Evolutionary conservation across 2,888 invertebrate genomes (phyloP), one percentile per base, ranked within the genome.

Genomic region (Melolontha melolontha): DNA sequence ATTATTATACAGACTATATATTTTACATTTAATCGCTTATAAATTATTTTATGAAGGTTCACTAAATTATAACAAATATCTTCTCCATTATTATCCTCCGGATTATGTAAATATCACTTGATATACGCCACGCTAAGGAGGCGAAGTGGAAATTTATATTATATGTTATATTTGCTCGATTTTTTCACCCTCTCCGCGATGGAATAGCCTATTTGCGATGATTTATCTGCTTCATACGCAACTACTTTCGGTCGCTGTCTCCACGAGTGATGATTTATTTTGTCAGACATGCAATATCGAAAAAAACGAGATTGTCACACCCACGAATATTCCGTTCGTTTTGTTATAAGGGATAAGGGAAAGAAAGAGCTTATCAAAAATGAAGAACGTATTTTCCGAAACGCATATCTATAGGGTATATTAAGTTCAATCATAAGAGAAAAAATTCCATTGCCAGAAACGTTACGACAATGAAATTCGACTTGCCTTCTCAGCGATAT

Each of bases 161-260:
- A 34, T 34, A 34, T 54, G 40, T 54, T 40, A 54, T 54, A 54
- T 54, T 54, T 54, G 54, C 40, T 54, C 54, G 54, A 54, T 54
- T 54, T 54, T 54, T 54, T 54, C 40, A 6, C 40, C 54, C 54
- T 54, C 54, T 54, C 54, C 39, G 16, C 54, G 54, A 54, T 40
- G 54, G 40, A 54, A 54, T 54, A 54, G 54, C 54, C 54, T 54
- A 54, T 54, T 54, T 54, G 54, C 54, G 54, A 54, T 54, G 54
- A 54, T 54, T 54, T 54, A 54, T 54, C 40, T 54, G 54, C 54
- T 54, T 54, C 54, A 54, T 54, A 40, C 54, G 54, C 54, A 54
- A 54, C 54, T 54, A 54, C 54, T 54, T 54, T 54, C 54, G 54
- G 54, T 54, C 40, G 54, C 54, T 54, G 54, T 54, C 54, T 54